A percentile compares a stretch with the other conserved stretches of the same genome.
phyloP scores from a whole-genome alignment of 2,797 vertebrate genomes.

The Nannoperca obscura region DNA sequence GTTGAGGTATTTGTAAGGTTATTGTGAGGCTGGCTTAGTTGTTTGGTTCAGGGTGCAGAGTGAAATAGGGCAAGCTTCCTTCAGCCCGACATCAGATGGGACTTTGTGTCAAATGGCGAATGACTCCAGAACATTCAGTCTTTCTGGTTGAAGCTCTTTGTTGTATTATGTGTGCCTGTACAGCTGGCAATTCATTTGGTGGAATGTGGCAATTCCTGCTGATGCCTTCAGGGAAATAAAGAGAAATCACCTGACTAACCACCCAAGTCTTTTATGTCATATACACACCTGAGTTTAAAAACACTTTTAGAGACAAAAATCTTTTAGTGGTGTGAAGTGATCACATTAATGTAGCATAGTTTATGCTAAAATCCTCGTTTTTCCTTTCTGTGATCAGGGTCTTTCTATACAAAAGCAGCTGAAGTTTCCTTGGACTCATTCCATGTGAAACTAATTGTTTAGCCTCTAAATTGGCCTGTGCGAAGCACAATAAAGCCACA shows the following conservation, averaged over 20 bases:
- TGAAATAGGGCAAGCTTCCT: constrained; percentile 22
- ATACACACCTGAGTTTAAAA: background rate
- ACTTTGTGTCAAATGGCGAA: constrained; percentile 29
- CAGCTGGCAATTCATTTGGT: constrained; percentile 39
- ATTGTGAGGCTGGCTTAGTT: background rate
- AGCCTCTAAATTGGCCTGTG: background rate
- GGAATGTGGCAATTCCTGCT: constrained; percentile 71
- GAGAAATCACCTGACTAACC: constrained; percentile 19
- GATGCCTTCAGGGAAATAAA: constrained; percentile 47
- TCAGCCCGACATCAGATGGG: constrained; percentile 21
- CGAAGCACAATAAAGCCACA: constrained; percentile 16
- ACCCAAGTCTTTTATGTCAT: background rate
- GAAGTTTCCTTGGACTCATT: background rate
- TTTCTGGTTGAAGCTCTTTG: constrained; percentile 25
- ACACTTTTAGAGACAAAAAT: background rate
- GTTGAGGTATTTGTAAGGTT: constrained; percentile 15
- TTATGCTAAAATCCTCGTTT: background rate
- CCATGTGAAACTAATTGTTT: constrained; percentile 12
- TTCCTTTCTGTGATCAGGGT: background rate
- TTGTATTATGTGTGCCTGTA: constrained; percentile 28
- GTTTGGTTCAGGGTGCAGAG: background rate
- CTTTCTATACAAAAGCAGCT: constrained; percentile 4
- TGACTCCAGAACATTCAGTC: constrained; percentile 50
- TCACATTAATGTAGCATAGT: background rate
- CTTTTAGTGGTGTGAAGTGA: background rate